Percentiles rank a stretch among this genome's conserved stretches.
phyloP scores from a whole-genome alignment of 2,113 vertebrate species.

The Cyanoderma ruficeps region DNA sequence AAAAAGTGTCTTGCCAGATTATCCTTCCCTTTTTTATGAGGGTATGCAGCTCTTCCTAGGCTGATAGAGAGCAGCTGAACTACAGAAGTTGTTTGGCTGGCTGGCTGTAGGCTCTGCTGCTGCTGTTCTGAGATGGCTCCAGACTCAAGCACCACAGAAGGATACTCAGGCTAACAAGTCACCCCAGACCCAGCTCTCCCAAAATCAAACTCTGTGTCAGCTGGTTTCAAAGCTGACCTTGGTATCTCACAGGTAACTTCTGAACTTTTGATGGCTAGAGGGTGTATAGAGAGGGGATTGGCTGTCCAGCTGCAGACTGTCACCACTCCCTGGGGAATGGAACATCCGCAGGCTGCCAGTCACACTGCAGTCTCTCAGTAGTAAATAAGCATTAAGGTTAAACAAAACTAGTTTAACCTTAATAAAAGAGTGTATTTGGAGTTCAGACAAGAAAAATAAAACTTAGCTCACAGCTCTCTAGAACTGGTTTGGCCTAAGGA shows the following conservation, averaged over 20 bases:
- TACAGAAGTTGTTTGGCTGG: neutral
- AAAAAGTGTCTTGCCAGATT: neutral
- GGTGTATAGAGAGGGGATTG: neutral
- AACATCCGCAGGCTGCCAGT: neutral
- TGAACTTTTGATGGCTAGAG: neutral
- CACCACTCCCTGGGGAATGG: neutral
- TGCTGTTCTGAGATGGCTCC: neutral
- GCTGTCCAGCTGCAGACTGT: neutral
- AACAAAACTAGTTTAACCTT: neutral
- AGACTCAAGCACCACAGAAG: fast-evolving
- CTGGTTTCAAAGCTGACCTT: neutral
- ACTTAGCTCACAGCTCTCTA: neutral
- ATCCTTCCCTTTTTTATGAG: neutral
- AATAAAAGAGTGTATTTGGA: neutral
- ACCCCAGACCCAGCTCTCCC: neutral
- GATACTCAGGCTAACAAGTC: neutral
- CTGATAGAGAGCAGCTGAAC: neutral
- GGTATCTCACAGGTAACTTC: neutral
- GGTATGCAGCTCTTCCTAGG: neutral
- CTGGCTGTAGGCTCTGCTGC: neutral
- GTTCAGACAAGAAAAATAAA: neutral
- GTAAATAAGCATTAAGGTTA: neutral
- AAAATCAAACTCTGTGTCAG: neutral
- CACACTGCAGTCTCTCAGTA: neutral
- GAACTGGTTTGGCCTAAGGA: neutral